Evolutionary conservation across 2,797 vertebrate genomes (phyloP).

Genomic region (Clarias pachynema): DNA sequence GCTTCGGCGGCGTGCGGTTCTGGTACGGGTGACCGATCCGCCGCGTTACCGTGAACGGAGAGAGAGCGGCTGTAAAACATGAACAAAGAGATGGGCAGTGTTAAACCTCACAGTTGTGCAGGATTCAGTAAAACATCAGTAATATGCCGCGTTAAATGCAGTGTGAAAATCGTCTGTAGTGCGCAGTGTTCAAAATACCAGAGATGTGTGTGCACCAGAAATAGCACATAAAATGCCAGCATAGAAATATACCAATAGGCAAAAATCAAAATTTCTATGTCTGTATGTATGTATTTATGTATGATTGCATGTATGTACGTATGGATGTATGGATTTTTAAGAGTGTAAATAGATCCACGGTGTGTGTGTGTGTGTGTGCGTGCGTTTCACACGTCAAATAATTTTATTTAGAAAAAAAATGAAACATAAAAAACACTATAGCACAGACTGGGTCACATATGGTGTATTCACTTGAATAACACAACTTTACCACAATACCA

Average conservation of each 20-base stretch:
- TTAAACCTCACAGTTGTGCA: not conserved
- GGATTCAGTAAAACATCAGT: not conserved
- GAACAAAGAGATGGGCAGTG: not conserved
- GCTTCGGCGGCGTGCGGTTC: constrained; percentile 93
- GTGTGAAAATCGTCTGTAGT: not conserved
- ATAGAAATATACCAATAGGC: too few relatives aligned
- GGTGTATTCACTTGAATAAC: too few relatives aligned
- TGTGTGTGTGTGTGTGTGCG: not conserved
- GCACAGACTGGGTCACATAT: not conserved
- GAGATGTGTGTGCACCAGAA: not conserved
- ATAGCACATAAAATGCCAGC: too few relatives aligned
- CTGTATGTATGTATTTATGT: not conserved
- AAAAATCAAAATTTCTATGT: not conserved
- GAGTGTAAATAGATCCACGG: too few relatives aligned
- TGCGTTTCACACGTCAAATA: too few relatives aligned
- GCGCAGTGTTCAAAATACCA: not conserved
- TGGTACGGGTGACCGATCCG: constrained; percentile 96
- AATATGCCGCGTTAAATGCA: not conserved
- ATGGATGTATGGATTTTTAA: not conserved
- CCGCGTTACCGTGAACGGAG: constrained; percentile 89
- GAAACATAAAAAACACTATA: not conserved
- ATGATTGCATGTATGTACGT: not conserved
- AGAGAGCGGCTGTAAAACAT: constrained; percentile 80
- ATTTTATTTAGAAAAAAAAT: not conserved
- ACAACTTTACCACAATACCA: too few relatives aligned